Percentiles rank a stretch among this genome's conserved stretches.
Evolutionary conservation across 2,113 vertebrate species (phyloP).

Genomic region (Corythoichthys haematopterus): DNA sequence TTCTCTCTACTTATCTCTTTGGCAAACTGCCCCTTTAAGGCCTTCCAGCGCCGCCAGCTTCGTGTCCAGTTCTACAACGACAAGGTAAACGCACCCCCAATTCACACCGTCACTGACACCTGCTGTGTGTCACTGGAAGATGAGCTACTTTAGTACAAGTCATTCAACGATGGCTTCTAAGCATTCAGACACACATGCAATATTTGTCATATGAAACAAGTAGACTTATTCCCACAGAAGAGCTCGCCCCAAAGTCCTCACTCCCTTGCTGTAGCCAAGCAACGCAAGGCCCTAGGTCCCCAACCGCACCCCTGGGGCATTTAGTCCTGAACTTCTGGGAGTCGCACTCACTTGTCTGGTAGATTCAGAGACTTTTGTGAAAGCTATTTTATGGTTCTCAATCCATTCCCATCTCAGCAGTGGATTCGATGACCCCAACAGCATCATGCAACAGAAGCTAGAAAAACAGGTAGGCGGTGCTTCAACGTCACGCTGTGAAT

Average conservation of each 20-base stretch:
- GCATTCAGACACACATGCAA: neutral
- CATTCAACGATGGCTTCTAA: neutral
- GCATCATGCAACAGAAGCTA: slow-evolving; percentile 86
- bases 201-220: neutral
- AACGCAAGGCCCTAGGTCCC: slow-evolving; percentile 24
- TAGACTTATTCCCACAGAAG: neutral
- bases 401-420: slow-evolving; percentile 52
- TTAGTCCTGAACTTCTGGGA: neutral
- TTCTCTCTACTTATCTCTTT: slow-evolving; percentile 1
- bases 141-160: neutral
- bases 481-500: neutral
- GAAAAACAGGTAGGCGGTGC: slow-evolving; percentile 83
- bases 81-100: neutral
- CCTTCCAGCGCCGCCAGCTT: slow-evolving; percentile 74
- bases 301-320: slow-evolving; percentile 8
- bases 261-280: slow-evolving; percentile 49
- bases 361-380: neutral
- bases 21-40: slow-evolving; percentile 44
- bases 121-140: slow-evolving; percentile 17
- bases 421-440: slow-evolving; percentile 81
- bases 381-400: neutral
- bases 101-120: slow-evolving; percentile 13
- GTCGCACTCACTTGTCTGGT: neutral
- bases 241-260: neutral
- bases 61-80: slow-evolving; percentile 56